phyloP scores from a whole-genome alignment of 2,888 invertebrate species.

The Adelphocoris suturalis region DNA sequence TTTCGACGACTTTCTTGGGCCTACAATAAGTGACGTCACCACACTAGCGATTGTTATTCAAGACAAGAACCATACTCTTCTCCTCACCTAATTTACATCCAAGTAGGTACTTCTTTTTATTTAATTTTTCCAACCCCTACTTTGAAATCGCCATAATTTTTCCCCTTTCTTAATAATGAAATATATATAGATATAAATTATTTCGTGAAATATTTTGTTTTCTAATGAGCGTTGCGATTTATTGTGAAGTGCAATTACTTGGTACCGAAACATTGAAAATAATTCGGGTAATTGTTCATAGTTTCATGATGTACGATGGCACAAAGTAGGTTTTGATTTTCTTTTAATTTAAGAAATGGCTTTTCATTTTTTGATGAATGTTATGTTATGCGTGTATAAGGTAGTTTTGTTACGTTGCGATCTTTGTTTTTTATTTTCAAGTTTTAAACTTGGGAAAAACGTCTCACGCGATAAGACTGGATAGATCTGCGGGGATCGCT shows the following conservation, averaged over 20 bases:
- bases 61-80: no score
- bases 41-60: no score
- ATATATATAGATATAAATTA: background rate
- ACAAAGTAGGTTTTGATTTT: constrained; percentile 31
- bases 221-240: background rate
- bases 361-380: background rate
- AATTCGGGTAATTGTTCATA: constrained; percentile 37
- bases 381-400: background rate
- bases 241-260: constrained; percentile 56
- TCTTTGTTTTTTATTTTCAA: background rate
- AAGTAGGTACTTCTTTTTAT: no score
- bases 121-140: no score
- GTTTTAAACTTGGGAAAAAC: background rate
- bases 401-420: background rate
- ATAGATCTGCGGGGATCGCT: background rate
- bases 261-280: background rate
- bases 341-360: background rate
- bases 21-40: no score
- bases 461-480: constrained; percentile 10
- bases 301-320: constrained; percentile 27
- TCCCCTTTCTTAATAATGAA: background rate
- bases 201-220: background rate
- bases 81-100: no score
- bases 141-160: no score
- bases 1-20: no score